phyloP scores from a whole-genome alignment of 2,113 vertebrate genomes.

The Odontophorus gujanensis region DNA sequence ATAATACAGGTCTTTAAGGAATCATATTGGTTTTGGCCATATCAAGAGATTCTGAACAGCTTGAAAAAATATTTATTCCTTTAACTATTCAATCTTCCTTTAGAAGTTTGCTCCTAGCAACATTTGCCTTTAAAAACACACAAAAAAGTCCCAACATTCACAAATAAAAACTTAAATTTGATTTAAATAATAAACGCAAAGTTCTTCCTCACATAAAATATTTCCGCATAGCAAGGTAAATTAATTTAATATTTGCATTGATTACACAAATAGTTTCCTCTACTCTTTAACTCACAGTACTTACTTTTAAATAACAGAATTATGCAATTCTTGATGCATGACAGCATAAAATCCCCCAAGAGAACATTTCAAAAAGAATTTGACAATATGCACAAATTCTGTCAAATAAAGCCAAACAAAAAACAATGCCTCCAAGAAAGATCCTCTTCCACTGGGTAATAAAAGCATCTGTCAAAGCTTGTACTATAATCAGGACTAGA shows the following conservation, averaged over 20 bases:
- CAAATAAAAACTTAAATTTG: not conserved
- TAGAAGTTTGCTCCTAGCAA: not conserved
- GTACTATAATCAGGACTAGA: not conserved
- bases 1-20: not conserved
- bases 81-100: not conserved
- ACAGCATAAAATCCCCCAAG: not conserved
- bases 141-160: not conserved
- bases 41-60: not conserved
- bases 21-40: not conserved
- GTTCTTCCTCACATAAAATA: not conserved
- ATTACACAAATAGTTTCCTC: not conserved
- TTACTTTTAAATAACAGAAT: conserved; percentile 24
- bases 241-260: not conserved
- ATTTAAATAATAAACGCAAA: not conserved
- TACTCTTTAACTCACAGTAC: conserved; percentile 11
- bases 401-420: conserved; percentile 20
- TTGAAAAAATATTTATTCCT: not conserved
- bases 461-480: conserved; percentile 36
- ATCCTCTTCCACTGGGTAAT: not conserved
- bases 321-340: not conserved
- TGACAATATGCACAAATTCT: not conserved
- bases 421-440: not conserved
- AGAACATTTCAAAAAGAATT: conserved; percentile 34
- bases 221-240: not conserved
- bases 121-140: not conserved